Evolutionary conservation across 2,113 vertebrate genomes (phyloP).

Genomic region (Mystacornis crossleyi): DNA sequence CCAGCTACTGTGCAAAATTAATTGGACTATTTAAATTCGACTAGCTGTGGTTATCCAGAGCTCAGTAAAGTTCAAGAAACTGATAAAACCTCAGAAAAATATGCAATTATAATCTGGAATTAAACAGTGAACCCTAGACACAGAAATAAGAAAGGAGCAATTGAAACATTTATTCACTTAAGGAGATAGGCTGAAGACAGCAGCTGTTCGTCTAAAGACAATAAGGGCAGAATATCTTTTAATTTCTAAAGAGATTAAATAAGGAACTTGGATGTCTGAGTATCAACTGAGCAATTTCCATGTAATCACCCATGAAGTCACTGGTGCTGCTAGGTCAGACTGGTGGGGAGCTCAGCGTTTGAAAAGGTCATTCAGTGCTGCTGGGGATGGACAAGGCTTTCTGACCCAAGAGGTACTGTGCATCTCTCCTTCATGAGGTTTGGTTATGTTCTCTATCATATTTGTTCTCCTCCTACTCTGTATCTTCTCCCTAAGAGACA

Average conservation of each 20-base stretch:
- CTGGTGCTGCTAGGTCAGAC: neutral
- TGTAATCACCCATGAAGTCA: neutral
- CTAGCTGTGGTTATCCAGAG: neutral
- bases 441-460: neutral
- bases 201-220: neutral
- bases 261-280: neutral
- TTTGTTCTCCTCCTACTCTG: neutral
- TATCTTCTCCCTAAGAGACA: neutral
- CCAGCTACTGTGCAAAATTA: neutral
- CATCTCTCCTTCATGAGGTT: neutral
- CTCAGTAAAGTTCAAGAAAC: neutral
- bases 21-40: conserved; percentile 24
- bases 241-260: neutral
- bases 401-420: neutral
- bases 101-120: conserved; percentile 25
- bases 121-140: neutral
- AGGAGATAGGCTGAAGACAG: neutral
- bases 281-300: neutral
- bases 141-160: neutral
- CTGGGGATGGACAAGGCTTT: neutral
- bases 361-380: neutral
- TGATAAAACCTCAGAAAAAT: conserved; percentile 2
- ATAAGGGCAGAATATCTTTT: neutral
- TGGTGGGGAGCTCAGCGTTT: neutral
- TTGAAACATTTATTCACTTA: neutral